A percentile compares a stretch with the other conserved stretches of the same genome.
phyloP scores from a whole-genome alignment of 2,113 vertebrate genomes.

The Ctenodactylus gundi region DNA sequence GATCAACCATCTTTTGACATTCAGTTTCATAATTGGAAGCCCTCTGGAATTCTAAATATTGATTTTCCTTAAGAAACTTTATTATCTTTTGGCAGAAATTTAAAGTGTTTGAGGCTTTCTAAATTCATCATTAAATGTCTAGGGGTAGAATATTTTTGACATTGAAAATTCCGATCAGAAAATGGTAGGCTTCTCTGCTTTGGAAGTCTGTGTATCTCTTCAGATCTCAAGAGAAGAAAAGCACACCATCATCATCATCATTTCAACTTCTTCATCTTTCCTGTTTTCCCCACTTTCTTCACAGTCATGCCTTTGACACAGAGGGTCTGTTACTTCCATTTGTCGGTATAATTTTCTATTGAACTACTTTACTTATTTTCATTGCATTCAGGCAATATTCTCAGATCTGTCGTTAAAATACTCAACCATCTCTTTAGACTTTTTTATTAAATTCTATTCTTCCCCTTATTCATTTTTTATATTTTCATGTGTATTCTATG shows the following conservation, averaged over 20 bases:
- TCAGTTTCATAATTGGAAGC: not conserved
- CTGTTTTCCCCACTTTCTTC: not conserved
- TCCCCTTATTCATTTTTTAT: not conserved
- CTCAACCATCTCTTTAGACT: not conserved
- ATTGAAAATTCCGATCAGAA: not conserved
- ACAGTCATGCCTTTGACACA: not conserved
- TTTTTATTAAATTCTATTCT: not conserved
- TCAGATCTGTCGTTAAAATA: not conserved
- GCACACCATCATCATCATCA: not conserved
- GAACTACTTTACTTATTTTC: not conserved
- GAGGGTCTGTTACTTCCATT: too few species aligned
- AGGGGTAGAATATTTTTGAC: not conserved
- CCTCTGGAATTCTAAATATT: not conserved
- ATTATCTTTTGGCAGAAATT: not conserved
- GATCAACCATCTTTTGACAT: not conserved
- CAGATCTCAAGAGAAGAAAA: conserved; percentile 21
- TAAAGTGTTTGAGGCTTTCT: not conserved
- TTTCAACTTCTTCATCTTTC: not conserved
- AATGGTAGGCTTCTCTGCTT: not conserved
- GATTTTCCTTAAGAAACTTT: not conserved
- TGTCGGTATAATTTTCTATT: too few species aligned
- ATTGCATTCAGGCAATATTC: not conserved
- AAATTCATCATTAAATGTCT: not conserved
- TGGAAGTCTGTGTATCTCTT: not conserved
- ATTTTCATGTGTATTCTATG: not conserved